These are phyloP conservation scores for Tychaedon coryphoeus DNA, from an alignment of 2,113 vertebrate genomes.

Conservation along the genomic window DNA sequence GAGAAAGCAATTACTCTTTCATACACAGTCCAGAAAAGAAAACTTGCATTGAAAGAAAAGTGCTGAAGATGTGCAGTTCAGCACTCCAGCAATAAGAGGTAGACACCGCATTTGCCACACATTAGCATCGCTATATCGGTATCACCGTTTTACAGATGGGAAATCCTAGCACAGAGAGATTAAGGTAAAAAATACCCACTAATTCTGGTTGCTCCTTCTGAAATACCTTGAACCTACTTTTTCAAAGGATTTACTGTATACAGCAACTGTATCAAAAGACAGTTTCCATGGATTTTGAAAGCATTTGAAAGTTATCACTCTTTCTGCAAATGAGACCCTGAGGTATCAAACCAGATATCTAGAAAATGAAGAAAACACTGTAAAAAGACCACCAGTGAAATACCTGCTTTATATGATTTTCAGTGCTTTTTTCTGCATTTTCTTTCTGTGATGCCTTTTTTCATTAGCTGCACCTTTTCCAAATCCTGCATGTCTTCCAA, in stretches of 20 bases:
- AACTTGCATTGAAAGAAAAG: background rate
- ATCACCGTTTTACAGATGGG: background rate
- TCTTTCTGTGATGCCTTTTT: background rate
- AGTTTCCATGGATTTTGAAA: background rate
- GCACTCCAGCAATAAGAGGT: background rate
- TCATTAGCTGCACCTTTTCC: background rate
- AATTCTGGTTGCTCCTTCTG: background rate
- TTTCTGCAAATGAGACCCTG: background rate
- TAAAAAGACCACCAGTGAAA: background rate
- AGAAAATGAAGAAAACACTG: conserved; percentile 8
- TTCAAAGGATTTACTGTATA: background rate
- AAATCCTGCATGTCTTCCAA: background rate
- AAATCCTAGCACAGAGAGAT: background rate
- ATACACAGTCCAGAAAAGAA: background rate
- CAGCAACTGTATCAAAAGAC: background rate
- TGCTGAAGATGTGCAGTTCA: background rate
- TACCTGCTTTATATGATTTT: background rate
- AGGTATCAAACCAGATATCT: background rate
- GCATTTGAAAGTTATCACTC: background rate
- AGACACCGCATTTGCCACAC: background rate
- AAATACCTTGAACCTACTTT: background rate
- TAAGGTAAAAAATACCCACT: background rate
- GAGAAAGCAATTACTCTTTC: conserved; percentile 37
- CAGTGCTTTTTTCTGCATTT: background rate
- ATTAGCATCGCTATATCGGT: background rate